Evolutionary conservation across 2,888 invertebrate species (phyloP), one percentile per base, ranked within the genome.

Genomic region (Drosophila prolongata): DNA sequence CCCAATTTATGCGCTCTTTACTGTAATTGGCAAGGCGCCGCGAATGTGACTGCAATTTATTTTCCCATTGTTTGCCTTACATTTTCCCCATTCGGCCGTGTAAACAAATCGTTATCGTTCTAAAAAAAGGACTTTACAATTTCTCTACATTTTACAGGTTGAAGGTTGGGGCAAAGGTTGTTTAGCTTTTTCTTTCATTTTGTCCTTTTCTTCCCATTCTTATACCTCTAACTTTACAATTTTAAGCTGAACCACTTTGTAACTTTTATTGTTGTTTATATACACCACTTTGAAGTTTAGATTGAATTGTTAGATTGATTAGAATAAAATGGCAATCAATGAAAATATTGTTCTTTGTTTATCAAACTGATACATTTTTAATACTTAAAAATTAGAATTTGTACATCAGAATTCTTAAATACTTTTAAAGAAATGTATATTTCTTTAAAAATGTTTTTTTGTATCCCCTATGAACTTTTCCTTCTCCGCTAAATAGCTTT

Each of bases 1-100:
- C 58, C 57, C 57, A 49, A 73, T 80, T 80, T 77, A 65, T 86
- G 46, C 64, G 65, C 52, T 61, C 58, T 52, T 47, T 64, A 50
- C 74, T 64, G 65, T 73, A 73, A 71, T 71, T 71, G 64, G 64
- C 74, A 62, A 56, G 52, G 64, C 73, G 64, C 55, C 44, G 53
- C 35, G 50, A 61, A 60, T 37, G 47, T 52, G 46, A 44, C 44
- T 68, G 58, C 58, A 70, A 58, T 68, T 70, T 67, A 50, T 24
- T 55, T 55, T 49, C 46, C 19, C 37, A 13, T 47, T 37, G 52
- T 38, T 47, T 50, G 54, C 43, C 19, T 49, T 50, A 13, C 49
- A 68, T 67, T 68, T 68, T 38, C 14, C 37, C 35, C 24, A 11
- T 24, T 24, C 34, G 16, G 16, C 11, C 30, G 35, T 34, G 65